phyloP scores from a whole-genome alignment of 2,888 invertebrate genomes.

The Taphrorychus bicolor region DNA sequence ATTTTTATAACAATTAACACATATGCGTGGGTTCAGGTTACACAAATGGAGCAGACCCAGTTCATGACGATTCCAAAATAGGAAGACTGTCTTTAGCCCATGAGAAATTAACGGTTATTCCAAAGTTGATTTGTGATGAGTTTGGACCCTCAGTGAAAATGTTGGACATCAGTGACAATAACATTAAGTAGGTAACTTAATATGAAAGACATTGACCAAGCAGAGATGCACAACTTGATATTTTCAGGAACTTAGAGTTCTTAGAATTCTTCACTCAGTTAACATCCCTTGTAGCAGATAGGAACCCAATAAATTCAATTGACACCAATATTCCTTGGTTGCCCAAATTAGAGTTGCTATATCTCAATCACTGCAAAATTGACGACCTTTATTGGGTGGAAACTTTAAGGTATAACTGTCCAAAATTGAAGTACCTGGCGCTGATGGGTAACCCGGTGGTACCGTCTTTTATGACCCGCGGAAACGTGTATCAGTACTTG shows the following conservation, averaged over 20 bases:
- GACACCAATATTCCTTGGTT: conserved; percentile 74
- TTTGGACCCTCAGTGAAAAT: conserved; percentile 68
- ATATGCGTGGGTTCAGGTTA: conserved; percentile 11
- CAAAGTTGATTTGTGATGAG: conserved; percentile 68
- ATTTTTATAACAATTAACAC: not conserved
- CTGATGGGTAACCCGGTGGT: conserved; percentile 87
- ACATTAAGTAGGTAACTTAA: conserved; percentile 67
- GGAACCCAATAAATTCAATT: conserved; percentile 73
- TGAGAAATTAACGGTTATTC: conserved; percentile 71
- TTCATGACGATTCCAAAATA: conserved; percentile 62
- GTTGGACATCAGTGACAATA: conserved; percentile 76
- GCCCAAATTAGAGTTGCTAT: conserved; percentile 76
- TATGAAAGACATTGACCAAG: no score
- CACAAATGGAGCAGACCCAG: conserved; percentile 16
- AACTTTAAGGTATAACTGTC: conserved; percentile 73
- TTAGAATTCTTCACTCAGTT: conserved; percentile 75
- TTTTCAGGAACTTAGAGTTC: conserved; percentile 75
- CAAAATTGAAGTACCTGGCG: conserved; percentile 76
- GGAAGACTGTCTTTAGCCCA: conserved; percentile 73
- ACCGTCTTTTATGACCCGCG: conserved; percentile 78
- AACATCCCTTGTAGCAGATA: conserved; percentile 81
- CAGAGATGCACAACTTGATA: no score
- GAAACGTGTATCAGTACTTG: conserved; percentile 75
- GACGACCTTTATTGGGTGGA: conserved; percentile 70
- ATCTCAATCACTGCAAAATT: conserved; percentile 72